These are phyloP conservation scores for Leptinotarsa juncta DNA, from an alignment of 2,888 invertebrate species.

Conservation along the genomic window DNA sequence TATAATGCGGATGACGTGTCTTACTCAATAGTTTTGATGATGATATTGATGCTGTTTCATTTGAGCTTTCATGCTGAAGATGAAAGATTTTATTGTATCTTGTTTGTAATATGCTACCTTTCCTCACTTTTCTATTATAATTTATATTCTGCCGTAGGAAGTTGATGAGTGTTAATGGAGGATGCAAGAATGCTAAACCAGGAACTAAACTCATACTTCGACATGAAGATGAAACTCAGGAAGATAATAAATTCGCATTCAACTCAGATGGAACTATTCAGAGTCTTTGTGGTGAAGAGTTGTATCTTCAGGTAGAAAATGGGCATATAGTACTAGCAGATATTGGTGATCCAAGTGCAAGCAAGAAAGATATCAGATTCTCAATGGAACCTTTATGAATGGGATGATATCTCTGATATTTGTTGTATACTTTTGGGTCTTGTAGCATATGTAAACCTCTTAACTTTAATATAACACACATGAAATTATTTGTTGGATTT, in stretches of 20 bases:
- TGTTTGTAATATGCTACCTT: too few species aligned
- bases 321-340: background rate
- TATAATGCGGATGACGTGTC: too few species aligned
- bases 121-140: too few species aligned
- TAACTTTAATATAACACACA: too few species aligned
- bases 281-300: background rate
- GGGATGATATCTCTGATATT: too few species aligned
- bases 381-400: background rate
- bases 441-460: too few species aligned
- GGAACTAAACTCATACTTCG: background rate
- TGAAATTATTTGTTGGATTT: too few species aligned
- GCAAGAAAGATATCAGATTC: background rate
- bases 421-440: too few species aligned
- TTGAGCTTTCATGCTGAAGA: too few species aligned
- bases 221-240: background rate
- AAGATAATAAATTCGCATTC: background rate
- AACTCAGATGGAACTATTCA: constrained; percentile 9
- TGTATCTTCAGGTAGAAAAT: background rate
- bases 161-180: background rate
- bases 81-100: too few species aligned
- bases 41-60: too few species aligned
- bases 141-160: background rate
- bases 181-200: background rate
- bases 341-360: background rate
- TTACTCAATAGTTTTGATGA: too few species aligned